Evolutionary conservation across 2,113 vertebrate genomes (phyloP).

Genomic region (Corvus moneduloides): DNA sequence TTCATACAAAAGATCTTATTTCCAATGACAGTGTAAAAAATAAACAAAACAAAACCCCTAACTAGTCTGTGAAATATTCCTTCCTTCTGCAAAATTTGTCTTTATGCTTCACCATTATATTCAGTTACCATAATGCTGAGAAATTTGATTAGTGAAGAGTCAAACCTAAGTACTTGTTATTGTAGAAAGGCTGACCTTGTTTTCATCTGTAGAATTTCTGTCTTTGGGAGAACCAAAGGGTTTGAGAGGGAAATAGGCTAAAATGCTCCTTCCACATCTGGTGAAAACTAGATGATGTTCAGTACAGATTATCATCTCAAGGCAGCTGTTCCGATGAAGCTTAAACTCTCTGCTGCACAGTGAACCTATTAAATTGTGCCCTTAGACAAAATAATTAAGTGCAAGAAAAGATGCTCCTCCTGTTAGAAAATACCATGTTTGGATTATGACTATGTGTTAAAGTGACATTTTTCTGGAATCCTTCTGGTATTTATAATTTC

Average conservation of each 20-base stretch:
- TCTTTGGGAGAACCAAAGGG: not conserved
- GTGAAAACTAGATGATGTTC: not conserved
- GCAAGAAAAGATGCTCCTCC: not conserved
- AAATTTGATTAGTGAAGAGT: not conserved
- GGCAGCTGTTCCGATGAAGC: not conserved
- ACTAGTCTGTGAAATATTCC: not conserved
- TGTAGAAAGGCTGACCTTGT: not conserved
- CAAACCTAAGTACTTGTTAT: not conserved
- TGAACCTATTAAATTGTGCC: not conserved
- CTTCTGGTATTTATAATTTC: not conserved
- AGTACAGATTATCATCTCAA: not conserved
- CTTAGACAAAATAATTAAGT: not conserved
- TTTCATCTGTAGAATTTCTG: not conserved
- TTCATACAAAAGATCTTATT: not conserved
- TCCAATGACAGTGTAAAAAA: not conserved
- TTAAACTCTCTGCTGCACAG: not conserved
- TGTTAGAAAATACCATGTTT: not conserved
- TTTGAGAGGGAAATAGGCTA: not conserved
- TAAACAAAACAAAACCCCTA: fast-evolving
- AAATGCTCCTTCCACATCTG: not conserved
- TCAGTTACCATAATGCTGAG: not conserved
- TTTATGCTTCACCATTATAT: not conserved
- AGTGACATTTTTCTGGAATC: not conserved
- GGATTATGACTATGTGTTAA: not conserved
- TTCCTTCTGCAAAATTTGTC: not conserved